Base-by-base conservation (phyloP, 2,888 invertebrate genomes). In the Syrphus vitripennis region DNA sequence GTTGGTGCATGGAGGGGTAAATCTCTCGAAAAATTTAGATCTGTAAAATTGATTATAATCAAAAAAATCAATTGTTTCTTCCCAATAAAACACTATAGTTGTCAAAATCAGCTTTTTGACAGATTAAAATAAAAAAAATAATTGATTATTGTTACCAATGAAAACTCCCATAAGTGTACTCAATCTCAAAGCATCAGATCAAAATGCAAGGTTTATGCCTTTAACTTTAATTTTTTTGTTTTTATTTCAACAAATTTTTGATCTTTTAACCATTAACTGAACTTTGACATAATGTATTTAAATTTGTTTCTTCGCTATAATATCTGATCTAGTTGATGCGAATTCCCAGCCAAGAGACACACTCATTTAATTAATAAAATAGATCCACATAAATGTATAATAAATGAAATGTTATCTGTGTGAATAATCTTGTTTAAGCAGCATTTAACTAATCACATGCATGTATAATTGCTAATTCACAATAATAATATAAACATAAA, bases 381-480 rank as follows among this genome's bases (percentile, higher is more conserved):
- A 10, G 19, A 59, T 1, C 19, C 19, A 34, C 19, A 48, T 21
- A 21, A 12, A 48, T 48, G 19, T n/a, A 24, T 34, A 12, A 3
- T 2, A 16, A n/a, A n/a, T 63, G 42, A 16, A 21, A 21, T 5
- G 55, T 72, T 72, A 61, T 77, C 59, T 16, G 65, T 67, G 77
- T 61, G 69, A 40, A 74, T 74, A 53, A 74, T 74, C 69, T 50
- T 79, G 55, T 79, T 63, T 24, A 63, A 34, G 63, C 19, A 79
- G 63, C 69, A 45, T 63, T 79, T 55, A 53, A 19, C 29, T 24
- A 31, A 74, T 63, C 29, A 74, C 57, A 45, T 50, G 77, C 9
- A 31, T 1, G 9, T 31, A n/a, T n/a, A n/a, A n/a, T 70, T 77
- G 50, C 16, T 45, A 53, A 42, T 70, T 45, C 3, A 21, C 5